These are phyloP conservation scores for Stenurella melanura DNA, from an alignment of 2,888 invertebrate species.

Conservation along the genomic window DNA sequence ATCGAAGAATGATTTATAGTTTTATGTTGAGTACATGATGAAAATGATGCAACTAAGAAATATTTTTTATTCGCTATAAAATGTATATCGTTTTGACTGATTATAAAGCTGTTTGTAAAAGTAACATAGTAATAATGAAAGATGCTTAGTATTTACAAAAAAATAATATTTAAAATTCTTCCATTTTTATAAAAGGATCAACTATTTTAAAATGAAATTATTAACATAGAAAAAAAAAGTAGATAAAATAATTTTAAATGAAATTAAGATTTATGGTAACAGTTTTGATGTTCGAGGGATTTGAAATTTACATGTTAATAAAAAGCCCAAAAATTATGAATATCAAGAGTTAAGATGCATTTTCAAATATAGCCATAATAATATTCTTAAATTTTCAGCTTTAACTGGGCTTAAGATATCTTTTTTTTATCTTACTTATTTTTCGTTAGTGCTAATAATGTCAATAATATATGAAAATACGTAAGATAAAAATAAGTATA, in stretches of 20 bases:
- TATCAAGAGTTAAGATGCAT: neutral
- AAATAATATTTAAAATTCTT: neutral
- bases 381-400: slow-evolving; percentile 3
- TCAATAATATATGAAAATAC: neutral
- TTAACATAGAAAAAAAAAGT: neutral
- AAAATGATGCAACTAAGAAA: too few relatives aligned
- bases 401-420: slow-evolving; percentile 23
- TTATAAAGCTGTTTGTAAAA: too few relatives aligned
- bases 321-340: neutral
- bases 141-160: neutral
- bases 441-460: neutral
- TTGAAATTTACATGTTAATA: neutral
- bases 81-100: too few relatives aligned
- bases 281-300: neutral
- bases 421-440: slow-evolving; percentile 21
- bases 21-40: too few relatives aligned
- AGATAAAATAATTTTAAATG: neutral
- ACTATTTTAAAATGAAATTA: neutral
- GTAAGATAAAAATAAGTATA: slow-evolving; percentile 17
- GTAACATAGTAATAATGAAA: neutral
- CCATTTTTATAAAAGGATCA: neutral
- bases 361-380: neutral
- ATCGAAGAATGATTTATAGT: too few relatives aligned
- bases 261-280: neutral
- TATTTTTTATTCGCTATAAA: too few relatives aligned